phyloP scores from a whole-genome alignment of 2,113 vertebrate species.

The Nycticryphes semicollaris region DNA sequence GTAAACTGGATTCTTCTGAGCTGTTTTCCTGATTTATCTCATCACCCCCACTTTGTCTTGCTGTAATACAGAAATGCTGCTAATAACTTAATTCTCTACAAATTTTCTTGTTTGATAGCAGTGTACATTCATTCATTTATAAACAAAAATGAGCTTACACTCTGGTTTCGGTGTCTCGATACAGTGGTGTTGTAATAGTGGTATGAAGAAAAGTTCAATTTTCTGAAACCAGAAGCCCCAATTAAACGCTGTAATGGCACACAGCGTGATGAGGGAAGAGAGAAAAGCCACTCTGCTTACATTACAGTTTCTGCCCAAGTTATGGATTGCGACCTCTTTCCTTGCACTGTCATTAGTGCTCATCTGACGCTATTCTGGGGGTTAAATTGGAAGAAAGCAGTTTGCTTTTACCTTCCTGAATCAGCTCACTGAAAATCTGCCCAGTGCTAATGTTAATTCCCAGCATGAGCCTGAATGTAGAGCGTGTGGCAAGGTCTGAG shows the following conservation, averaged over 20 bases:
- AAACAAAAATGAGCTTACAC: neutral
- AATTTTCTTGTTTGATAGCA: neutral
- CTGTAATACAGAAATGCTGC: neutral
- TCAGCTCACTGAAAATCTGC: neutral
- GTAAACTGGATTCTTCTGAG: neutral
- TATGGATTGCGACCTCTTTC: neutral
- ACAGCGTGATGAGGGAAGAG: slow-evolving; percentile 1
- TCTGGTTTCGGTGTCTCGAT: neutral
- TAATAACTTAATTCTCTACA: neutral
- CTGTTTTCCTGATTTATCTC: neutral
- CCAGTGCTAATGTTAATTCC: neutral
- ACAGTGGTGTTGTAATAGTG: neutral
- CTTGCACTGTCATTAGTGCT: neutral
- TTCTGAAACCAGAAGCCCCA: slow-evolving; percentile 37
- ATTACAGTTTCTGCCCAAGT: neutral
- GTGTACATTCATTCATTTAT: neutral
- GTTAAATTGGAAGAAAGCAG: neutral
- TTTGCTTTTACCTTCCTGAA: neutral
- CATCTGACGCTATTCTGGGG: neutral
- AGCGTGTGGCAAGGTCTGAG: neutral
- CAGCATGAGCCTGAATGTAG: fast-evolving
- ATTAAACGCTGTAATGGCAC: neutral
- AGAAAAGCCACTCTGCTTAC: slow-evolving; percentile 10
- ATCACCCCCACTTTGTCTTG: neutral
- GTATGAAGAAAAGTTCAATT: neutral